Base-by-base conservation (phyloP, 2,888 invertebrate species). In the Falcaria lacertinaria region DNA sequence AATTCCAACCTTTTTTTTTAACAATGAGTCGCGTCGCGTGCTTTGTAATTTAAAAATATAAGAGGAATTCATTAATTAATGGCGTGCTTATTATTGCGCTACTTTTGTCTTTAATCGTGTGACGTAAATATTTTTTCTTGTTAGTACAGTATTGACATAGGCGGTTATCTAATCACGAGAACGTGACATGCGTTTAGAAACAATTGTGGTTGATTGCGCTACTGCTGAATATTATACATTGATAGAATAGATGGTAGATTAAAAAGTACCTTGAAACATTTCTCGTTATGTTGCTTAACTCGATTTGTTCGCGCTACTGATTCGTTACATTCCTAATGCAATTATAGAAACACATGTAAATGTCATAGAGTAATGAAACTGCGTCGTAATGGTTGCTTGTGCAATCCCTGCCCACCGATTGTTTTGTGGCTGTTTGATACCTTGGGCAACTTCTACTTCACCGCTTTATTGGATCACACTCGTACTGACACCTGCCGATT, bases 271-370 rank as follows among this genome's bases (percentile, higher is more conserved):
- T 84, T 85, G 84, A 76, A 74, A 73, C 54, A 69, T 71, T 77
- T 78, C 62, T 57, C 63, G 60, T 11, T 61, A 59, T 48, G 55
- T 78, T 79, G 57, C 74, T 50, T 67, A 77, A 77, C 47, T 36
- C 25, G 54, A 60, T 67, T 66, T 61, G 62, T 61, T 52, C 47
- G 46, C 42, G 74, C 74, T 77, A 74, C 75, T 58, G 65, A 77
- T 76, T 77, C 65, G 72, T 65, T 75, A 64, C 69, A 67, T 60
- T 64, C 52, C 70, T 71, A 74, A 82, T 82, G 78, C 76, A 81
- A 83, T 85, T 77, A 83, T 60, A 70, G 68, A 69, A 76, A 75
- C 76, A 76, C 75, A 70, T 80, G 81, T 83, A 78, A 85, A 84
- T 83, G 85, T 84, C 84, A 77, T 67, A 67, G 57, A 52, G 50